These are phyloP conservation scores for Fissipunctia ypsillon DNA, from an alignment of 2,888 invertebrate species.

Conservation along the genomic window DNA sequence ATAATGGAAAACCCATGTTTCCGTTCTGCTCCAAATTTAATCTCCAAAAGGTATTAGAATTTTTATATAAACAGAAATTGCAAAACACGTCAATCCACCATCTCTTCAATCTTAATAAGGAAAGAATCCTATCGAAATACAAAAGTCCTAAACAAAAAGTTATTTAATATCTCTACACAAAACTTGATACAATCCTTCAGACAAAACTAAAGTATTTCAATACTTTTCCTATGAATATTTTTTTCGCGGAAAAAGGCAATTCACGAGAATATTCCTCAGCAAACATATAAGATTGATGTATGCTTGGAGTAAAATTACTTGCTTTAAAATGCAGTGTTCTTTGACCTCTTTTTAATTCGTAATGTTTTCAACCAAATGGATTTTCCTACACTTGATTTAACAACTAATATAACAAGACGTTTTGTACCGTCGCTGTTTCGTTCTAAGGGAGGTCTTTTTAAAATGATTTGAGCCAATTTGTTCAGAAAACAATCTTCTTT, in stretches of 20 bases:
- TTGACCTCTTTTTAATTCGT: not conserved
- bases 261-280: not conserved
- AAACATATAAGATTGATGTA: not conserved
- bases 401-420: constrained; percentile 10
- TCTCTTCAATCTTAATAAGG: not conserved
- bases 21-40: too few relatives aligned
- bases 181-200: constrained; percentile 33
- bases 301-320: constrained; percentile 6
- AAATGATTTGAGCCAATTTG: not conserved
- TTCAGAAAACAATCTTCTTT: constrained; percentile 28
- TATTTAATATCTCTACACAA: constrained; percentile 25
- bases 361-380: not conserved
- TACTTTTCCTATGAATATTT: constrained; percentile 27
- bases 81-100: not conserved
- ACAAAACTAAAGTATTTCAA: not conserved
- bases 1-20: too few relatives aligned
- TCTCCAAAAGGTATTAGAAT: too few relatives aligned
- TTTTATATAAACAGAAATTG: not conserved
- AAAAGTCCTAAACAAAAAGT: constrained; percentile 24
- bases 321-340: not conserved
- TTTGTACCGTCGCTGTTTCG: not conserved
- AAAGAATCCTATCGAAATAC: not conserved
- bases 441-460: not conserved
- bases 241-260: constrained; percentile 10
- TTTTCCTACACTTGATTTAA: constrained; percentile 12